Conservation (phyloP, 2,888 invertebrate genomes). For the Aleiodes testaceus region DNA sequence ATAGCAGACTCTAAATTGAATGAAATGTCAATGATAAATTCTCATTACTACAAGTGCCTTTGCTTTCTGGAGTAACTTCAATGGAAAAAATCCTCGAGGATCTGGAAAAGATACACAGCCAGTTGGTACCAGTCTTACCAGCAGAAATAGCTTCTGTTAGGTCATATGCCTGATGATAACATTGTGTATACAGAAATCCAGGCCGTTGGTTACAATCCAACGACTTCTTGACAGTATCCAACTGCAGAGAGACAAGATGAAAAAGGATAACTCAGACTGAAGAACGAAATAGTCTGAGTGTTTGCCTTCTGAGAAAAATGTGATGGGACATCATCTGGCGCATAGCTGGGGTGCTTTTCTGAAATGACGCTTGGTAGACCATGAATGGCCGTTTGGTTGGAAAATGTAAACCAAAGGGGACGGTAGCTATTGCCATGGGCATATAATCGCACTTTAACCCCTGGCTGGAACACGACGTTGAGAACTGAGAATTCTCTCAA, state of each 20-base stretch:
- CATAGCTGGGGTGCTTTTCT: slow-evolving; percentile 31
- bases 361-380: slow-evolving; percentile 59
- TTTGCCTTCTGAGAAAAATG: not conserved
- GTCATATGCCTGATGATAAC: not conserved
- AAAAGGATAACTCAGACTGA: slow-evolving; percentile 7
- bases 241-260: not conserved
- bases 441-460: slow-evolving; percentile 63
- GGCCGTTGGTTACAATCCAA: not conserved
- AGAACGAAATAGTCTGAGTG: not conserved
- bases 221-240: not conserved
- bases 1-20: no score
- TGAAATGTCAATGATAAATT: no score
- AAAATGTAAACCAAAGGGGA: slow-evolving; percentile 61
- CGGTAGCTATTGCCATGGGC: slow-evolving; percentile 57
- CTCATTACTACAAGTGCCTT: no score
- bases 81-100: no score
- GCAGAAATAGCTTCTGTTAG: no score
- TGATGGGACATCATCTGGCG: slow-evolving; percentile 30
- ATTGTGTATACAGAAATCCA: not conserved
- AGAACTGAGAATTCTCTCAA: slow-evolving; percentile 5
- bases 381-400: slow-evolving; percentile 61
- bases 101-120: no score
- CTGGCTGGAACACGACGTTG: slow-evolving; percentile 45
- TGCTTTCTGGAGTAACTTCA: no score
- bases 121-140: no score